Evolutionary conservation across 2,888 invertebrate species (phyloP), one percentile per base, ranked within the genome.

Genomic region (Sinelater perroti): DNA sequence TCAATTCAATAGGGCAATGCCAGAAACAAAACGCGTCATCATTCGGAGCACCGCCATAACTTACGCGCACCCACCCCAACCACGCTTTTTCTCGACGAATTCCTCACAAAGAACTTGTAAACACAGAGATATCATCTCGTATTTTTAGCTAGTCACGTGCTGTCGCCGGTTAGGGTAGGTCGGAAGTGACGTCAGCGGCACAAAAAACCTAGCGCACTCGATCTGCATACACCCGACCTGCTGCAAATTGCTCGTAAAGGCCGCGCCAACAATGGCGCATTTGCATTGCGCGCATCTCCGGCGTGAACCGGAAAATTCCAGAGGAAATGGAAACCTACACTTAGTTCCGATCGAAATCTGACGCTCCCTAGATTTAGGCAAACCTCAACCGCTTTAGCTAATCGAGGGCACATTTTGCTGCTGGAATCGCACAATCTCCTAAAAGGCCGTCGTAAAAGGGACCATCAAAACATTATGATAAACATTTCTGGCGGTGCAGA

Each of bases 161-260:
- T 62, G 52, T 50, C 40, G 46, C 36, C 63, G 62, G 68, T 75
- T 74, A 70, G 71, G 75, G 74, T 72, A 75, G 74, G 74, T 75
- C 73, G 71, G 72, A 72, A 70, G 64, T 72, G 72, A 72, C 72
- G 72, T 72, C 68, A 57, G 52, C 24, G 20, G 33, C 18, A 38
- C 38, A 45, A 33, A 42, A 44, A 53, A 16, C 24, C 33, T 16
- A 42, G 14, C 31, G 33, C 24, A 38, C 26, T 50, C 28, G 40
- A 50, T 50, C 50, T 51, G 16, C 28, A 20, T 20, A 30, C 30
- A 51, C 33, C 33, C 33, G 11, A 28, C 40, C 24, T 16, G 28
- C 24, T 40, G 47, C 36, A 31, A 40, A 47, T 33, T 18, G 13
- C 40, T 55, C 26, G 31, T 40, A 47, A 47, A 55, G 46, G 6